Conservation (phyloP, 2,888 invertebrate species). For the Branchipolynoe longqiensis region DNA sequence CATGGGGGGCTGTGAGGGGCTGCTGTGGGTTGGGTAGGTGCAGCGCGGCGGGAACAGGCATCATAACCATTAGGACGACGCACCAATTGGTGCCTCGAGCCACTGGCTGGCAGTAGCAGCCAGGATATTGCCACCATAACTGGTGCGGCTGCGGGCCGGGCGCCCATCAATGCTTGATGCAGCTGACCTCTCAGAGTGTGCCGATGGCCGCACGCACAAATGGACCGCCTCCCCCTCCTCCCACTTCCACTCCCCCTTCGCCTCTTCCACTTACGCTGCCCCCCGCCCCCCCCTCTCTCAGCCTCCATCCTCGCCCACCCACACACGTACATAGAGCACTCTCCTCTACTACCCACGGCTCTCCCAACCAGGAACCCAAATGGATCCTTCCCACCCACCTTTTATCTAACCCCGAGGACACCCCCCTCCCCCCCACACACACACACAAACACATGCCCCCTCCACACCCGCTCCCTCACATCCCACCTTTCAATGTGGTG, state of each 20-base stretch:
- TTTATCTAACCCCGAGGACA: no score
- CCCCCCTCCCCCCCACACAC: no score
- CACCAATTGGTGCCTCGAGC: conserved; percentile 44
- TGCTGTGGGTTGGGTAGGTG: background rate
- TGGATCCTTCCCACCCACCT: no score
- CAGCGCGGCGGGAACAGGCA: conserved; percentile 19
- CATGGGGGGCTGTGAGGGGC: no score
- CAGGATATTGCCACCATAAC: conserved; percentile 47
- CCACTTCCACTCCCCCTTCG: background rate
- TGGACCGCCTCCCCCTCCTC: conserved; percentile 9
- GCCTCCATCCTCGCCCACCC: background rate
- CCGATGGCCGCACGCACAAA: conserved; percentile 16
- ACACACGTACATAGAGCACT: no score
- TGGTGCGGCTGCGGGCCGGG: conserved; percentile 5
- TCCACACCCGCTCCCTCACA: no score
- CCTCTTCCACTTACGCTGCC: conserved; percentile 8
- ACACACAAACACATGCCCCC: no score
- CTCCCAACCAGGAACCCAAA: no score
- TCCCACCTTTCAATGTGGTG: no score
- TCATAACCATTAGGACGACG: conserved; percentile 44
- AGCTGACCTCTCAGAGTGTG: conserved; percentile 27
- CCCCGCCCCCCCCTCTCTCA: conserved; percentile 17
- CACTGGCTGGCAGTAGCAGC: conserved; percentile 28
- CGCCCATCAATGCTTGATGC: conserved; percentile 29
- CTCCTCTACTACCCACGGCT: no score